These are phyloP conservation scores for Crotalus tigris DNA, from an alignment of 2,113 vertebrate genomes.

Conservation along the genomic window DNA sequence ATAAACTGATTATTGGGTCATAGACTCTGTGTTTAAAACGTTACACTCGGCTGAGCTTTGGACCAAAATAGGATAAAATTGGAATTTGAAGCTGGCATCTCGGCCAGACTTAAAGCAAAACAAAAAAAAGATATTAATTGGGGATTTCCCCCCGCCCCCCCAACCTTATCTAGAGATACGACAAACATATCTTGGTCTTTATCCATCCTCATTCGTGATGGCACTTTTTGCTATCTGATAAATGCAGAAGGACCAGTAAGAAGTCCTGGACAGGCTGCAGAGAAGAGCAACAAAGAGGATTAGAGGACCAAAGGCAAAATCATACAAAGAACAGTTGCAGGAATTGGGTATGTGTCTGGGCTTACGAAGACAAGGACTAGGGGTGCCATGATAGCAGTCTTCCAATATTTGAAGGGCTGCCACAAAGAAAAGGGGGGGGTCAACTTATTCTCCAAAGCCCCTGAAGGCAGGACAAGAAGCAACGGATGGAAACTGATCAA, in stretches of 20 bases:
- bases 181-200: background rate
- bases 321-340: too few species aligned
- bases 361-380: too few species aligned
- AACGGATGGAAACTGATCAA: too few species aligned
- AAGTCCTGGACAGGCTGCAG: background rate
- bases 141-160: rapidly evolving
- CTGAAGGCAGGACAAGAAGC: too few species aligned
- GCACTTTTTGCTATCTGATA: too few species aligned
- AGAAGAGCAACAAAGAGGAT: background rate
- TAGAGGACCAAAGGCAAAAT: background rate
- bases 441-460: too few species aligned
- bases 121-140: background rate
- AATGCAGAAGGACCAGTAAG: background rate
- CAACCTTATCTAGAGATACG: background rate
- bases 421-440: too few species aligned
- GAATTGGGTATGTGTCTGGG: too few species aligned
- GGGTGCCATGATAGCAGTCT: too few species aligned
- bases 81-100: background rate
- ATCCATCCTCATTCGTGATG: background rate
- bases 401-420: too few species aligned
- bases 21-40: background rate
- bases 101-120: background rate
- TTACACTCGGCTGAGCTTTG: background rate
- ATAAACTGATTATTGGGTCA: background rate
- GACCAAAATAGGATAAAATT: background rate